Percentiles rank a stretch among this genome's conserved stretches.
phyloP scores from a whole-genome alignment of 2,797 vertebrate species.

The Pempheris klunzingeri region DNA sequence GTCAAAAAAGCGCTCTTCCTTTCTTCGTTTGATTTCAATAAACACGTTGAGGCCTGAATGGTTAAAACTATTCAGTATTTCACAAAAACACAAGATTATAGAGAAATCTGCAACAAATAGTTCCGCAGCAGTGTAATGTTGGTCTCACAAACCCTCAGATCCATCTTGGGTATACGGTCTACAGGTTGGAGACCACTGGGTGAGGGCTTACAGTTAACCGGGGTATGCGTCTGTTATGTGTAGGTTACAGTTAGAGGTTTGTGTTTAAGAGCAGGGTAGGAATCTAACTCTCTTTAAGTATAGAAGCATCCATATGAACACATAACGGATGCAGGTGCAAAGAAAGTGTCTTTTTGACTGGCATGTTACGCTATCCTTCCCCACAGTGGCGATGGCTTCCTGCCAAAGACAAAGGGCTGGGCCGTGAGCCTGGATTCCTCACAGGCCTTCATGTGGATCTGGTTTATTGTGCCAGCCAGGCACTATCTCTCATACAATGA shows the following conservation, averaged over 20 bases:
- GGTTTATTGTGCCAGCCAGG: constrained; percentile 47
- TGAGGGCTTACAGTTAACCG: too few relatives aligned
- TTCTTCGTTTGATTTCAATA: too few relatives aligned
- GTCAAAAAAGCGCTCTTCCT: too few relatives aligned
- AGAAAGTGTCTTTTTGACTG: constrained; percentile 5
- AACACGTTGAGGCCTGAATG: too few relatives aligned
- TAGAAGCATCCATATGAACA: neutral
- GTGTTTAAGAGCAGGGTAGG: neutral
- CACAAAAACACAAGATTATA: too few relatives aligned
- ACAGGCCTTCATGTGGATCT: constrained; percentile 51
- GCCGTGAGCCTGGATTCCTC: constrained; percentile 52
- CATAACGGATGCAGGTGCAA: constrained; percentile 40
- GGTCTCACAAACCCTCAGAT: too few relatives aligned
- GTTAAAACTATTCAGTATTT: too few relatives aligned
- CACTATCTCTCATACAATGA: constrained; percentile 43
- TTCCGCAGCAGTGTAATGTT: too few relatives aligned
- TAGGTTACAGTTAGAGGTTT: neutral
- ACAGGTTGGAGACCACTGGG: too few relatives aligned
- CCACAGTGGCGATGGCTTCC: constrained; percentile 32
- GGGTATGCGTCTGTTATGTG: neutral
- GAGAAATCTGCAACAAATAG: too few relatives aligned
- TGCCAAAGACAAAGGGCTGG: constrained; percentile 50
- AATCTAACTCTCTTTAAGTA: neutral
- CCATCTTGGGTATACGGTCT: too few relatives aligned
- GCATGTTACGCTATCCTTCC: constrained; percentile 23